Percentiles rank a stretch among this genome's conserved stretches.
Evolutionary conservation across 2,888 invertebrate species (phyloP).

Genomic region (Drosophila siamana): DNA sequence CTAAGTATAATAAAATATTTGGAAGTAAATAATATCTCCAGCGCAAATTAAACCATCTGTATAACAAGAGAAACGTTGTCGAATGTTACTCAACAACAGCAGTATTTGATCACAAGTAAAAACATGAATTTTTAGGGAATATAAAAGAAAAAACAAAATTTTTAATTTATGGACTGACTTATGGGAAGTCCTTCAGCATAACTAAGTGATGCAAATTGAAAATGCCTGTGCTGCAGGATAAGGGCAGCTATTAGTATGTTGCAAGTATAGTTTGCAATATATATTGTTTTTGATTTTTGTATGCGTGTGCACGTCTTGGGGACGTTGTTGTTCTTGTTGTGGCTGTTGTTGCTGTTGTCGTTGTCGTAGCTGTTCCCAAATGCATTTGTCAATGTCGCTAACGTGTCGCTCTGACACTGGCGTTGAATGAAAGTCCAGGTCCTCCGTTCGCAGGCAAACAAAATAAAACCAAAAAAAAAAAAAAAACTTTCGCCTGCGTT

Average conservation of each 20-base stretch:
- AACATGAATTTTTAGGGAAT: too few species aligned
- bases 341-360: not conserved
- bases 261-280: constrained; percentile 32
- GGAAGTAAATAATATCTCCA: too few species aligned
- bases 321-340: constrained; percentile 25
- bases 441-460: constrained; percentile 35
- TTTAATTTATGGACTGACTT: too few species aligned
- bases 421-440: constrained; percentile 65
- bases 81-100: too few species aligned
- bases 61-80: too few species aligned
- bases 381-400: constrained; percentile 76
- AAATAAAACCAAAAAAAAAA: constrained; percentile 10
- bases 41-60: too few species aligned
- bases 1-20: too few species aligned
- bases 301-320: constrained; percentile 73
- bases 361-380: constrained; percentile 50
- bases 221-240: constrained; percentile 33
- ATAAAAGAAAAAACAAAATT: too few species aligned
- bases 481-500: constrained; percentile 72
- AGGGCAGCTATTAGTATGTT: constrained; percentile 19
- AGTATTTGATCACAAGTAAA: too few species aligned
- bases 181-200: not conserved
- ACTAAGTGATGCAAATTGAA: not conserved
- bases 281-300: constrained; percentile 43
- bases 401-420: constrained; percentile 50